Conservation (phyloP, 1,140 invertebrate genomes). For the Caenorhabditis inopinata region DNA sequence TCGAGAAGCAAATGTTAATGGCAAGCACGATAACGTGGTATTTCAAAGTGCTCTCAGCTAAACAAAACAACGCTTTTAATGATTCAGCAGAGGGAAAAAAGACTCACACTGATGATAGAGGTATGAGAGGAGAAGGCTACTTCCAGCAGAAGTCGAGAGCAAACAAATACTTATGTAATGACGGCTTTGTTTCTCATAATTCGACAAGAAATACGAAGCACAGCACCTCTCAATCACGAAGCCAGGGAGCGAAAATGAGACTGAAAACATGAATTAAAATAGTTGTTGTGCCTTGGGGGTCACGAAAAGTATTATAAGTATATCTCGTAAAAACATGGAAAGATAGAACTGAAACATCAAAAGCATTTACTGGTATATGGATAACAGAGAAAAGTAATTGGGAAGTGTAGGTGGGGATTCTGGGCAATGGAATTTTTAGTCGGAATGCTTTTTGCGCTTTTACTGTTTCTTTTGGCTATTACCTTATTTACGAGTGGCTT, state of each 20-base stretch:
- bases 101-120: conserved; percentile 3
- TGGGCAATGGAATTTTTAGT: no score
- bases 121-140: not conserved
- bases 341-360: no score
- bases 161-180: not conserved
- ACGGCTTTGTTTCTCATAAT: conserved; percentile 12
- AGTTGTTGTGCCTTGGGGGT: no score
- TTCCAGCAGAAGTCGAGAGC: conserved; percentile 1
- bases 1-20: not conserved
- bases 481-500: no score
- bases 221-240: not conserved
- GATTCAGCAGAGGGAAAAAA: not conserved
- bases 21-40: not conserved
- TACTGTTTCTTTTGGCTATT: no score
- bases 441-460: no score
- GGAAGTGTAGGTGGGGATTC: no score
- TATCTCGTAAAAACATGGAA: no score
- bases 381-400: no score
- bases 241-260: not conserved
- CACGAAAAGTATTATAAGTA: no score
- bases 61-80: not conserved
- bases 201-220: not conserved
- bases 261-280: not conserved
- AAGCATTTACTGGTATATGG: no score
- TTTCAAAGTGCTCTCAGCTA: not conserved